phyloP scores from a whole-genome alignment of 2,888 invertebrate species.

The Harpagoxenus sublaevis region DNA sequence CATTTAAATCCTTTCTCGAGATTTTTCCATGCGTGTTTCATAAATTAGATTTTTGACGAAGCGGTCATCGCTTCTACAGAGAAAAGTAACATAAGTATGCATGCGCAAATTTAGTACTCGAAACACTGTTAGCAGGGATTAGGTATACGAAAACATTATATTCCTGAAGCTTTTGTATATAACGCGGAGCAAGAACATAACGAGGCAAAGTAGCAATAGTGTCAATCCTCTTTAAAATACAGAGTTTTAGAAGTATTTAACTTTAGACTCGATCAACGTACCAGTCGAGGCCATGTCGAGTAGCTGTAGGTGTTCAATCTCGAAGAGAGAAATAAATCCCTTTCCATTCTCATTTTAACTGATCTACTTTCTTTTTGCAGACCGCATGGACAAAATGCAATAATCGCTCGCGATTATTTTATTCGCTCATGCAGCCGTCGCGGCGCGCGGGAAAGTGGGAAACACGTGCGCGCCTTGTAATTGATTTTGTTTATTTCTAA shows the following conservation, averaged over 20 bases:
- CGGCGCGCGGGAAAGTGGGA: not conserved
- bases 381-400: not conserved
- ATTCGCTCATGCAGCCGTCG: not conserved
- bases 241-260: constrained; percentile 34
- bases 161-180: constrained; percentile 18
- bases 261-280: constrained; percentile 18
- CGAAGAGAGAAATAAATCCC: not conserved
- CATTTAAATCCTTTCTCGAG: constrained; percentile 10
- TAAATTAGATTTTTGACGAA: constrained; percentile 23
- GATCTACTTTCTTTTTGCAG: constrained; percentile 2
- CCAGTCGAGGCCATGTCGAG: not conserved
- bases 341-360: not conserved
- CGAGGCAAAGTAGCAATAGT: not conserved
- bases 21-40: not conserved
- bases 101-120: constrained; percentile 31
- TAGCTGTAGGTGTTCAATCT: constrained; percentile 10
- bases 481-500: constrained; percentile 25
- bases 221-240: constrained; percentile 17
- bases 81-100: constrained; percentile 8
- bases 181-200: not conserved
- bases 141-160: not conserved
- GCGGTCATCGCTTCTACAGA: not conserved
- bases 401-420: constrained; percentile 8
- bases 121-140: not conserved
- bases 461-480: not conserved